A percentile compares a stretch with the other conserved stretches of the same genome.
These are phyloP conservation scores for Eumaeus atala DNA, from an alignment of 1,140 invertebrate genomes.

Conservation along the genomic window DNA sequence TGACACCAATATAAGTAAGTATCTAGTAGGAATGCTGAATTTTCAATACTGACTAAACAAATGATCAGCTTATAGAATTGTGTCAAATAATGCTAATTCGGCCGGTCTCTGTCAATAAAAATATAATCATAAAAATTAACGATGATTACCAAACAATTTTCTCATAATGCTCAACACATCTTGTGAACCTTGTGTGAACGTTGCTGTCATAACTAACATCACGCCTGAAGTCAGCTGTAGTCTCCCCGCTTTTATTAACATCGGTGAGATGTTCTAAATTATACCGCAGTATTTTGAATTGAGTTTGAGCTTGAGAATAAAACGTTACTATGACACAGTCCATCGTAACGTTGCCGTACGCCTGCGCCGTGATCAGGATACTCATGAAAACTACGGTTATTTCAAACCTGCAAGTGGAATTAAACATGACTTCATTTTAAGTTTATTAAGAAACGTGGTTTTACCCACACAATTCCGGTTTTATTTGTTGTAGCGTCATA, in stretches of 20 bases:
- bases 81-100: too few species aligned
- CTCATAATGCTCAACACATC: constrained; percentile 39
- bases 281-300: constrained; percentile 43
- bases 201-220: constrained; percentile 10
- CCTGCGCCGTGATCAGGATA: constrained; percentile 40
- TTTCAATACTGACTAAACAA: too few species aligned
- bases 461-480: too few species aligned
- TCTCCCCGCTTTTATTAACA: constrained; percentile 8
- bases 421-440: too few species aligned
- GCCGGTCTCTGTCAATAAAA: too few species aligned
- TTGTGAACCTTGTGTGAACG: constrained; percentile 28
- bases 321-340: constrained; percentile 51
- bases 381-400: constrained; percentile 34
- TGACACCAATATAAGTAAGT: too few species aligned
- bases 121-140: neutral
- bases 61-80: too few species aligned
- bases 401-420: constrained; percentile 39
- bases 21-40: too few species aligned
- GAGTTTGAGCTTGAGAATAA: constrained; percentile 42
- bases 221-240: constrained; percentile 6
- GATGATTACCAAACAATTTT: constrained; percentile 37
- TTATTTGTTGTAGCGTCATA: too few species aligned
- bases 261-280: constrained; percentile 40
- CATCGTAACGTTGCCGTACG: constrained; percentile 48
- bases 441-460: too few species aligned